phyloP scores from a whole-genome alignment of 2,888 invertebrate genomes.

The Chaetogeoica ovagalla region DNA sequence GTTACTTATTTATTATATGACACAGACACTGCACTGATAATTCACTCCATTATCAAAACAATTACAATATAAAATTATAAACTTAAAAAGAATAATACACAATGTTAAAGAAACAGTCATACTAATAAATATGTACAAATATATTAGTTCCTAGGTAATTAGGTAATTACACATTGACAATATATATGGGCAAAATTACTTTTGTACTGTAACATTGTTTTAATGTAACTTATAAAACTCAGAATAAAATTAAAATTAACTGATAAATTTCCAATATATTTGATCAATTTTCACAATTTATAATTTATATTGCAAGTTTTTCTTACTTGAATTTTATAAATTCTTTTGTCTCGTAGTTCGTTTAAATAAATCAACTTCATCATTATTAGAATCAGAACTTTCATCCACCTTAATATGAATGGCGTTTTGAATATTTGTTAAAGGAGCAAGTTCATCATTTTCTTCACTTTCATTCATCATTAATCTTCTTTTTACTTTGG shows the following conservation, averaged over 20 bases:
- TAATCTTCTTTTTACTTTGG: slow-evolving; percentile 29
- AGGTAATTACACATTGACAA: too few species aligned
- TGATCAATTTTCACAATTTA: not conserved
- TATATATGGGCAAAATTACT: too few species aligned
- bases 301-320: not conserved
- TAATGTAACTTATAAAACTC: too few species aligned
- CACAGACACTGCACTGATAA: too few species aligned
- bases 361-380: not conserved
- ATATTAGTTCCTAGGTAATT: too few species aligned
- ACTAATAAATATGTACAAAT: too few species aligned
- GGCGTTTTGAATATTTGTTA: not conserved
- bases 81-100: not conserved
- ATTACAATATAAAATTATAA: not conserved
- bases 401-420: not conserved
- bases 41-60: not conserved
- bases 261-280: not conserved
- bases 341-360: not conserved
- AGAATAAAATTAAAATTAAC: not conserved
- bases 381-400: not conserved
- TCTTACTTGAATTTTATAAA: not conserved
- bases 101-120: not conserved
- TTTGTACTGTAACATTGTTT: too few species aligned
- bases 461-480: slow-evolving; percentile 6
- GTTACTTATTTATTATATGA: too few species aligned
- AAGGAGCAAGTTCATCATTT: not conserved